phyloP scores from a whole-genome alignment of 2,113 vertebrate genomes.

The Sitta europaea region DNA sequence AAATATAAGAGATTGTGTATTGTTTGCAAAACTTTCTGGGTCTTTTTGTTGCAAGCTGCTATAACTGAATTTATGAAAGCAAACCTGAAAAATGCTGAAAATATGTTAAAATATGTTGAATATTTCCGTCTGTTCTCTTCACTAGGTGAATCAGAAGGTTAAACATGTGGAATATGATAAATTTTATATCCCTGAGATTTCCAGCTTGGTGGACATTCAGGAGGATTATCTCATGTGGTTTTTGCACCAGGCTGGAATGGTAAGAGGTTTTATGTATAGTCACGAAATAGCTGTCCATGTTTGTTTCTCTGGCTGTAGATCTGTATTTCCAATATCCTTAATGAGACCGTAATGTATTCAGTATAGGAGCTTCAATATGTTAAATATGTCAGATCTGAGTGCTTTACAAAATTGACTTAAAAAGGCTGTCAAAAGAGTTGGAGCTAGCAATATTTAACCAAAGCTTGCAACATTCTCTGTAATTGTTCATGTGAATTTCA shows the following conservation, averaged over 20 bases:
- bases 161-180: conserved; percentile 88
- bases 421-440: not conserved
- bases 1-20: not conserved
- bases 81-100: not conserved
- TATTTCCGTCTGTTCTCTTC: not conserved
- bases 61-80: not conserved
- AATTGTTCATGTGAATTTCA: not conserved
- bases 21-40: not conserved
- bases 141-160: conserved; percentile 91
- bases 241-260: conserved; percentile 90
- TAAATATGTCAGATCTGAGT: not conserved
- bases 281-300: not conserved
- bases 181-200: conserved; percentile 96
- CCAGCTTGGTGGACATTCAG: conserved; percentile 92
- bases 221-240: conserved; percentile 99
- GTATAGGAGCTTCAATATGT: not conserved
- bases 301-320: not conserved
- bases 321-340: not conserved
- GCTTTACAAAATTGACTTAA: not conserved
- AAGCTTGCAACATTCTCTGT: not conserved
- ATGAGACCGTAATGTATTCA: not conserved
- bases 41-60: not conserved
- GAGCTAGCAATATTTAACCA: not conserved
- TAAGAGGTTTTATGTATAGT: conserved; percentile 65
- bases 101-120: not conserved